A percentile compares a stretch with the other conserved stretches of the same genome.
phyloP scores from a whole-genome alignment of 1,140 invertebrate genomes.

The Hermatobates lingyangjiaoensis region DNA sequence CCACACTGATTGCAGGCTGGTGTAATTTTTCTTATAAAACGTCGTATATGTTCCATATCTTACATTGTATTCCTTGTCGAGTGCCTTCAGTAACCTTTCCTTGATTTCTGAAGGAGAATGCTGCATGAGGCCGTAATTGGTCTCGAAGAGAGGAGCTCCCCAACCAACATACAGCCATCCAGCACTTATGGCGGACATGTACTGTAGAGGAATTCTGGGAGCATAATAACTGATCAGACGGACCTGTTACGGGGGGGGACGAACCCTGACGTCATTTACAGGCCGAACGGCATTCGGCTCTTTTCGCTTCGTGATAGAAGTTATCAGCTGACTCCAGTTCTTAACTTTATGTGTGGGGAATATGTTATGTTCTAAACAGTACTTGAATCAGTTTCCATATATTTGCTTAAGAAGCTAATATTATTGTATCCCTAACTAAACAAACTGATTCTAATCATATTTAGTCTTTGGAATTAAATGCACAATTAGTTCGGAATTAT shows the following conservation, averaged over 20 bases:
- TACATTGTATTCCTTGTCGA: slow-evolving; percentile 43
- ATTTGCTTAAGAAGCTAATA: too few species aligned
- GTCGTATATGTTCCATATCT: slow-evolving; percentile 21
- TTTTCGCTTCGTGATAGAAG: slow-evolving; percentile 9
- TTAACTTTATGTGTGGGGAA: not conserved
- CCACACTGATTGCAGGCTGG: not conserved
- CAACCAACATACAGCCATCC: slow-evolving; percentile 24
- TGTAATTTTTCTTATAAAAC: slow-evolving; percentile 3
- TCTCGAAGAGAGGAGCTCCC: slow-evolving; percentile 23
- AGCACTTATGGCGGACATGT: slow-evolving; percentile 26
- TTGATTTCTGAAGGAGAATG: slow-evolving; percentile 36
- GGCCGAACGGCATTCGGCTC: slow-evolving; percentile 11
- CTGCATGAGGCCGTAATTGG: slow-evolving; percentile 31
- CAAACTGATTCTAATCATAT: too few species aligned
- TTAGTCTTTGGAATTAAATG: too few species aligned
- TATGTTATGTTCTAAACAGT: too few species aligned
- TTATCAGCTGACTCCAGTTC: slow-evolving; percentile 7
- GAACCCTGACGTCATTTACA: slow-evolving; percentile 15
- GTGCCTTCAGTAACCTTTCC: slow-evolving; percentile 37
- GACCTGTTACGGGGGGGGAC: slow-evolving; percentile 15
- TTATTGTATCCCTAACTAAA: too few species aligned
- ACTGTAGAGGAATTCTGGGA: slow-evolving; percentile 23
- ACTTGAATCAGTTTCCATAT: too few species aligned
- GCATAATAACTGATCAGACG: slow-evolving; percentile 19
- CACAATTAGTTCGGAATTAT: too few species aligned